Base-by-base conservation (phyloP, 2,797 vertebrate genomes). In the Myotis myotis region DNA sequence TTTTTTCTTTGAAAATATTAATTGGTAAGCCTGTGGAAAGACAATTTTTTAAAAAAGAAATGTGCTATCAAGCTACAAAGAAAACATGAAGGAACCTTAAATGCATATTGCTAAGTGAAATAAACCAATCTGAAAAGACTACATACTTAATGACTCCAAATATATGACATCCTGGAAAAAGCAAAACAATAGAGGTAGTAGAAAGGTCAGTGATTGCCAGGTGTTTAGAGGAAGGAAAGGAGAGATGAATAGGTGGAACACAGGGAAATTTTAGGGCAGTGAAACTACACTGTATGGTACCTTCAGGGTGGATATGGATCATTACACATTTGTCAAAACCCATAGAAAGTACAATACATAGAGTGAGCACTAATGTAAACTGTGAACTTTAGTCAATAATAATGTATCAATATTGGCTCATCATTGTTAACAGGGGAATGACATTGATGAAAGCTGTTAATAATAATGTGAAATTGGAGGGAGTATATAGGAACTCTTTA, bases 1-100 rank as follows among this genome's bases (percentile, higher is more conserved):
- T 82, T 92, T 92, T 84, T 87, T 60, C 36, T 90, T 91, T 86
- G 53, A 88, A 93, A 94, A 36, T 51, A 84, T 74, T 93, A 89
- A 84, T 84, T 64, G 17, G 36, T 91, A 78, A 93, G n/a, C 3
- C 6, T 44, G 11, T 93, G n/a, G 49, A 36, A 75, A 85, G n/a
- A 83, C 15, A 66, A 30, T 30, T 64, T 93, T n/a, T 47, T 12
- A 68, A 75, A 23, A 64, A 92, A 82, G 4, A 62, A 89, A 93
- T 49, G 28, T 49, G n/a, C 20, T 74, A 55, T 49, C 55, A 87
- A 78, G 22, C 64, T 72, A 38, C 13, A 74, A 57, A 95, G 44
- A 82, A 82, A 30, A 75, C 23, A 47, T 4, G 64, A n/a, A 92
- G 1, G 41, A 94, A 19, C 1, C 33, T 64, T 57, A 92, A 49